Percentiles rank a stretch among this genome's conserved stretches.
Evolutionary conservation across 2,888 invertebrate genomes (phyloP).

Genomic region (Mimumesa dahlbomi): DNA sequence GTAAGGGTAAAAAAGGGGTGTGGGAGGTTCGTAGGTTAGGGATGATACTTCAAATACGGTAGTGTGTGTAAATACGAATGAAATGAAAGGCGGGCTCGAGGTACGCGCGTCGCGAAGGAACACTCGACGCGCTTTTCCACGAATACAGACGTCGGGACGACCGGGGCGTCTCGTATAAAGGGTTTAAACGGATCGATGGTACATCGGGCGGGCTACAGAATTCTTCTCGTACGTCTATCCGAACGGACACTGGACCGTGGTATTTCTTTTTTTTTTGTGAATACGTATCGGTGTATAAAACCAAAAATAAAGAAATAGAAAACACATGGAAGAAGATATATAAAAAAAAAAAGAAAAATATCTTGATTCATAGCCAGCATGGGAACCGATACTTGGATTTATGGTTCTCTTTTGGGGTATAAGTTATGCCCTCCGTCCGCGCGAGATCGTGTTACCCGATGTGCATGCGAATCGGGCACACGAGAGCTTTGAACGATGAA

Average conservation of each 20-base stretch:
- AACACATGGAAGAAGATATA: no score
- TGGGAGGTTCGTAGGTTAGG: no score
- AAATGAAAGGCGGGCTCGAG: no score
- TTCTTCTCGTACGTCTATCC: not conserved
- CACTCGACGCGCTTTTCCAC: not conserved
- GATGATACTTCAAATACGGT: no score
- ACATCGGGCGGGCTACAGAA: not conserved
- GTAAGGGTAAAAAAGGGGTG: no score
- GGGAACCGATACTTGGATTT: conserved; percentile 69
- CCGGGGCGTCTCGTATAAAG: not conserved
- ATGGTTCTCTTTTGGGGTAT: conserved; percentile 59
- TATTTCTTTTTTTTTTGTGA: conserved; percentile 16
- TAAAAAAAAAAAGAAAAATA: no score
- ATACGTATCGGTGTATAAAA: no score
- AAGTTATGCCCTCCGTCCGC: conserved; percentile 58
- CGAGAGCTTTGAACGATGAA: conserved; percentile 25
- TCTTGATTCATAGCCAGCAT: conserved; percentile 72
- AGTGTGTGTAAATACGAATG: no score
- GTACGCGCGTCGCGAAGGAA: not conserved
- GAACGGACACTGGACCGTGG: not conserved
- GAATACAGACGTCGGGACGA: not conserved
- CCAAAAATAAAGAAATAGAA: no score
- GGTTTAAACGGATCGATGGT: conserved; percentile 18
- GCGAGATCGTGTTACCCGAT: conserved; percentile 30
- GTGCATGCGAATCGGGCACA: conserved; percentile 59